A percentile compares a stretch with the other conserved stretches of the same genome.
phyloP scores from a whole-genome alignment of 2,113 vertebrate genomes.

The Cheilinus undulatus region DNA sequence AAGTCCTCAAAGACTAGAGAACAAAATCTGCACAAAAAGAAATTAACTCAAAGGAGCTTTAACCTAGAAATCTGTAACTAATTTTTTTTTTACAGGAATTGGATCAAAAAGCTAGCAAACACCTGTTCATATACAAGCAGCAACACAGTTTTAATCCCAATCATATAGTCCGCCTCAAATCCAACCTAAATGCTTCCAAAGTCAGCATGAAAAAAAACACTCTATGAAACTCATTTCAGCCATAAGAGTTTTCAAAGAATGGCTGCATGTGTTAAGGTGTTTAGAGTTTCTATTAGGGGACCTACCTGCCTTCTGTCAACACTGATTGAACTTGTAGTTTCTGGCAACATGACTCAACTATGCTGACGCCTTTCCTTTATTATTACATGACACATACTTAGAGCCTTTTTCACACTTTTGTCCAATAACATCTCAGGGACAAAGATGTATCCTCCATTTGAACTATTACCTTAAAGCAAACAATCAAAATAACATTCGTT shows the following conservation, averaged over 20 bases:
- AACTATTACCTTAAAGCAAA: too few species aligned
- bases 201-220: not conserved
- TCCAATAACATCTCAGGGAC: not conserved
- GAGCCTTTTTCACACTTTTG: not conserved
- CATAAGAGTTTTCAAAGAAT: slow-evolving; percentile 17
- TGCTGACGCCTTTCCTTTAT: slow-evolving; percentile 24
- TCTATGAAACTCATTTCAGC: too few species aligned
- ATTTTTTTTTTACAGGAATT: too few species aligned
- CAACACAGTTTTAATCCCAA: not conserved
- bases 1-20: too few species aligned
- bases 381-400: slow-evolving; percentile 53
- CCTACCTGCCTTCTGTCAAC: slow-evolving; percentile 49
- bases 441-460: too few species aligned
- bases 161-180: slow-evolving; percentile 4
- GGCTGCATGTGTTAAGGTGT: slow-evolving; percentile 12
- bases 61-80: too few species aligned
- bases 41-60: too few species aligned
- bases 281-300: not conserved
- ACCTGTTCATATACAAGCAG: too few species aligned
- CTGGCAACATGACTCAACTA: slow-evolving; percentile 18
- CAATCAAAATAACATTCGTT: too few species aligned
- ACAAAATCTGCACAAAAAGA: too few species aligned
- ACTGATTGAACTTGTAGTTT: slow-evolving; percentile 25
- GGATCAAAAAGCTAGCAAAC: too few species aligned
- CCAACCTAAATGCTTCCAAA: not conserved